phyloP scores from a whole-genome alignment of 2,797 vertebrate genomes.

The Anolis apletophallus region DNA sequence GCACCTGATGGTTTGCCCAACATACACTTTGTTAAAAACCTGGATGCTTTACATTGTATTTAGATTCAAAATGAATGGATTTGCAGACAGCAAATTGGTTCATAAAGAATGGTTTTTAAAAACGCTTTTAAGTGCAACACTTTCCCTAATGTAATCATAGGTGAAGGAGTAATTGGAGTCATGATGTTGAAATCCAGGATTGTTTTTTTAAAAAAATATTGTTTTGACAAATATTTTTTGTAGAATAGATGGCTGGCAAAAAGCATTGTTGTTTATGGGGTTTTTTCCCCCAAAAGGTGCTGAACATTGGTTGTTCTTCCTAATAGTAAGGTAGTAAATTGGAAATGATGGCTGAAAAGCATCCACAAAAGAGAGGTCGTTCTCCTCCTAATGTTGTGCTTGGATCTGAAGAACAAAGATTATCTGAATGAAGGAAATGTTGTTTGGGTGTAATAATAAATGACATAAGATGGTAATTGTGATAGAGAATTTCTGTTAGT shows the following conservation, averaged over 20 bases:
- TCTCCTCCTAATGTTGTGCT: not conserved
- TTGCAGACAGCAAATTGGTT: conserved; percentile 3
- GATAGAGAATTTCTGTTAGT: not conserved
- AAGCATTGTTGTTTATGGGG: conserved; percentile 11
- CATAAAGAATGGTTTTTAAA: not conserved
- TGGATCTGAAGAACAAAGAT: not conserved
- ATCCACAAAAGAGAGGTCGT: not conserved
- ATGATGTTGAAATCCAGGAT: conserved; percentile 20
- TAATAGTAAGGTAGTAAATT: conserved; percentile 7
- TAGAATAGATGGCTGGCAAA: conserved; percentile 34
- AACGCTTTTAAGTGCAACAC: conserved; percentile 17
- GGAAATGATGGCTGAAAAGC: conserved; percentile 9
- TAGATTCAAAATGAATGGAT: conserved; percentile 13
- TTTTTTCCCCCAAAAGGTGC: conserved; percentile 13
- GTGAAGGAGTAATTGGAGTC: conserved; percentile 4
- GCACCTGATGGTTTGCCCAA: not conserved
- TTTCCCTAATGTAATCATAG: conserved; percentile 25
- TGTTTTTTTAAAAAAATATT: conserved; percentile 2
- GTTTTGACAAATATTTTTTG: conserved; percentile 21
- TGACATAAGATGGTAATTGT: not conserved
- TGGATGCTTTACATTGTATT: not conserved
- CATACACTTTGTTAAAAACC: not conserved
- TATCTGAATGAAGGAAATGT: not conserved
- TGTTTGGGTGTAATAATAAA: not conserved
- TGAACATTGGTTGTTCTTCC: not conserved